Conservation (phyloP, 2,113 vertebrate species). For the Sorex fumeus region DNA sequence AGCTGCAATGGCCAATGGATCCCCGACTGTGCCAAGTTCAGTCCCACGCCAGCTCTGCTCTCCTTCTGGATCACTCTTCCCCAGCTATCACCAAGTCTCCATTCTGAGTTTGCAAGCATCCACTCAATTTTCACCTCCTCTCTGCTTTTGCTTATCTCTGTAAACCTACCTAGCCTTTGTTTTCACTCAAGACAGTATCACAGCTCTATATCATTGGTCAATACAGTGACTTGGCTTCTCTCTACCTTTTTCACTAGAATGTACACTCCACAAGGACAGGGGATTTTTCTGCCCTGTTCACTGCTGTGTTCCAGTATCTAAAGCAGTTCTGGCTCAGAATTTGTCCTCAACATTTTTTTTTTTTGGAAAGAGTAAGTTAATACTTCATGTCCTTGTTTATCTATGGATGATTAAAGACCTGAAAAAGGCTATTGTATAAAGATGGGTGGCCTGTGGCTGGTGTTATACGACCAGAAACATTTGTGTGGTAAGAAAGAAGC, state of each 20-base stretch:
- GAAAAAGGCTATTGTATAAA: not conserved
- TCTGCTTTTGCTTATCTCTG: not conserved
- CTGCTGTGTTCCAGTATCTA: not conserved
- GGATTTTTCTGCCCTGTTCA: not conserved
- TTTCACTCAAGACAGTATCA: not conserved
- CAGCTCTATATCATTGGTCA: not conserved
- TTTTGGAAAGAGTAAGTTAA: not conserved
- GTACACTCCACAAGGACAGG: not conserved
- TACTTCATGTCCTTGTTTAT: constrained; percentile 20
- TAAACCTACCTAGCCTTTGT: not conserved
- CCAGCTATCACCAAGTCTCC: not conserved
- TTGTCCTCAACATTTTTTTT: not conserved
- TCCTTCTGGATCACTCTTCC: too few relatives aligned
- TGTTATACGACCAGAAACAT: not conserved
- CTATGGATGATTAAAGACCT: not conserved
- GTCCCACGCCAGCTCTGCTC: not conserved
- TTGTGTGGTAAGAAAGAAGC: not conserved
- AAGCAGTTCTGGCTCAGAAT: not conserved
- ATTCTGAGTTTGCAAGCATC: not conserved
- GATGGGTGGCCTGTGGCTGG: not conserved
- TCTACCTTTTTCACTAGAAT: not conserved
- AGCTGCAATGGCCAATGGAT: not conserved
- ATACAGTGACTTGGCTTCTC: not conserved
- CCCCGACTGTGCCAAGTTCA: not conserved
- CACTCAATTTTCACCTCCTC: not conserved